Conservation (phyloP, 2,888 invertebrate genomes). For the Pilophorus perplexus region DNA sequence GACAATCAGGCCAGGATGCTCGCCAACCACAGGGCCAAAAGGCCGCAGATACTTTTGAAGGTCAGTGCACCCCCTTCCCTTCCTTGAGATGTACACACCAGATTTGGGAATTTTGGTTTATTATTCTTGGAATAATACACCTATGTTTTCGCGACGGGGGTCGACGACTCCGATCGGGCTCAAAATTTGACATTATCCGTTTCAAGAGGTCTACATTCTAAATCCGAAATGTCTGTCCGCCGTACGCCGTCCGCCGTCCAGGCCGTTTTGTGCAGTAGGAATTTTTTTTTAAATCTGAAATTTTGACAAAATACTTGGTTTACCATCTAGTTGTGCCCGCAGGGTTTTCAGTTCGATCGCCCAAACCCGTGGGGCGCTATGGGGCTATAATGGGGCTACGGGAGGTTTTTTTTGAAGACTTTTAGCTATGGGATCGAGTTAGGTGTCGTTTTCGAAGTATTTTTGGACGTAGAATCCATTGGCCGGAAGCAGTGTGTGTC, state of each 20-base stretch:
- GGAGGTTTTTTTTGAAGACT: neutral
- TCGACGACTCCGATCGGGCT: too few relatives aligned
- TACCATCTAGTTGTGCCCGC: neutral
- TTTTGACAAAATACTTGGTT: neutral
- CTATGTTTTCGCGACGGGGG: too few relatives aligned
- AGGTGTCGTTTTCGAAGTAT: neutral
- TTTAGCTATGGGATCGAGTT: neutral
- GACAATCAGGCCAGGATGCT: neutral
- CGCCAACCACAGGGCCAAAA: conserved; percentile 56
- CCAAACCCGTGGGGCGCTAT: neutral
- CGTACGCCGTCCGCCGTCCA: neutral
- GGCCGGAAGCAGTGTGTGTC: too few relatives aligned
- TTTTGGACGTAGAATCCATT: neutral
- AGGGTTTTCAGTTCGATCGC: neutral
- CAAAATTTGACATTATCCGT: too few relatives aligned
- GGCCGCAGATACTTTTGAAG: conserved; percentile 61
- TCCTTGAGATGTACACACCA: too few relatives aligned
- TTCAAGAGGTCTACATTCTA: too few relatives aligned
- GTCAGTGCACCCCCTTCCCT: conserved; percentile 51
- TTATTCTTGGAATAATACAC: too few relatives aligned
- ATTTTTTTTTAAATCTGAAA: neutral
- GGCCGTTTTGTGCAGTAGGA: neutral
- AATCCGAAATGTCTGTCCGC: too few relatives aligned
- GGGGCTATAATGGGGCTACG: too few relatives aligned
- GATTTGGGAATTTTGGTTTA: too few relatives aligned